phyloP scores from a whole-genome alignment of 2,888 invertebrate species.

The Andrena camellia region DNA sequence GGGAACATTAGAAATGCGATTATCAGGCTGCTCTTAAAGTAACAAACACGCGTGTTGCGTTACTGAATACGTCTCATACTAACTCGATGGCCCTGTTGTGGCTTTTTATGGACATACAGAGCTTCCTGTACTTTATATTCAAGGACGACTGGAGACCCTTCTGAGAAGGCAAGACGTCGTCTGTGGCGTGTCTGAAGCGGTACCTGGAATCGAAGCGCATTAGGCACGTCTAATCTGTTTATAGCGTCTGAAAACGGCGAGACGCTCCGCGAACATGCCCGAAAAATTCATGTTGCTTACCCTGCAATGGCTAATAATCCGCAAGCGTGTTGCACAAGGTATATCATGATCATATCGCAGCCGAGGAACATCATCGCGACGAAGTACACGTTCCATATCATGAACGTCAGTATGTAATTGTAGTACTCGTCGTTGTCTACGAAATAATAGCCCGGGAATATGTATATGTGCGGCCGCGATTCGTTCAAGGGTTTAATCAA shows the following conservation, averaged over 20 bases:
- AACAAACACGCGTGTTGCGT: too few relatives aligned
- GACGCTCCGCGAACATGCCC: too few relatives aligned
- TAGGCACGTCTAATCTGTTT: background rate
- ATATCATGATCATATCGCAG: background rate
- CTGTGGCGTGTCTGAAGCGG: slow-evolving; percentile 12
- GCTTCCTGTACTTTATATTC: background rate
- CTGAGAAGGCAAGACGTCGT: background rate
- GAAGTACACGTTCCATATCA: background rate
- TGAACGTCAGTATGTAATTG: background rate
- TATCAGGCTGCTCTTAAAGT: too few relatives aligned
- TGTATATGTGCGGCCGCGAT: background rate
- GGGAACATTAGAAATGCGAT: too few relatives aligned
- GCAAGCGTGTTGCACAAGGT: slow-evolving; percentile 3
- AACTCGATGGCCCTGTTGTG: background rate
- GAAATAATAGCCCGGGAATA: background rate
- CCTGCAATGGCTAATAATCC: background rate
- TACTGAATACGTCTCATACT: background rate
- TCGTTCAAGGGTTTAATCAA: slow-evolving; percentile 1
- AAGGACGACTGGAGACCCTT: too few relatives aligned
- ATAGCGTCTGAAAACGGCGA: too few relatives aligned
- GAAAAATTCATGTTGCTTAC: background rate
- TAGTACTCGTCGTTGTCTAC: background rate
- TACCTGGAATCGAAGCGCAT: background rate
- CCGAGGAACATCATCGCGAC: background rate
- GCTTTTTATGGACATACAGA: background rate